phyloP scores from a whole-genome alignment of 2,797 vertebrate species.

The Leucoraja ocellata region DNA sequence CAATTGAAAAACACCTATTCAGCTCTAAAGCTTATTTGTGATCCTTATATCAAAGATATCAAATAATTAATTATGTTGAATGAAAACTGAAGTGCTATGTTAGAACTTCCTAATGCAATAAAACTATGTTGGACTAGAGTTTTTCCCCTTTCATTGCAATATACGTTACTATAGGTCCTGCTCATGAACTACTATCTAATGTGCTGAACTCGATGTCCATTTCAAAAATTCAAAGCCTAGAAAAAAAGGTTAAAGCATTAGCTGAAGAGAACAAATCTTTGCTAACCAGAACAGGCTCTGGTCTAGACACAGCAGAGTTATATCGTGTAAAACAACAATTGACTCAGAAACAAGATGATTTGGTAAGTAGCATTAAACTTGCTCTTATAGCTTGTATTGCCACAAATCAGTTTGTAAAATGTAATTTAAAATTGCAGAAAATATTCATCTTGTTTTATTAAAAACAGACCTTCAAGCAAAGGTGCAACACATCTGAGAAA shows the following conservation, averaged over 20 bases:
- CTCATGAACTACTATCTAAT: conserved; percentile 18
- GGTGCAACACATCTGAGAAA: neutral
- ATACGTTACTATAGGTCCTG: neutral
- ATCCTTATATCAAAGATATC: neutral
- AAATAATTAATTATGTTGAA: neutral
- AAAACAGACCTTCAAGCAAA: neutral
- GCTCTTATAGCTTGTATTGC: neutral
- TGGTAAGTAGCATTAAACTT: conserved; percentile 41
- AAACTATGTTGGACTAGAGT: neutral
- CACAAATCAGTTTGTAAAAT: neutral
- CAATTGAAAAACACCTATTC: neutral
- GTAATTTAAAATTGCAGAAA: neutral
- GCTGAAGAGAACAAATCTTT: conserved; percentile 31
- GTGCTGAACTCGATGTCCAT: neutral
- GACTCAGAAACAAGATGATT: conserved; percentile 40
- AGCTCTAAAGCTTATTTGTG: neutral
- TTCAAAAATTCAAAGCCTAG: conserved; percentile 16
- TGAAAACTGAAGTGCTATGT: neutral
- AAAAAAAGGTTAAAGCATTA: conserved; percentile 3
- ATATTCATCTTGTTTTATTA: neutral
- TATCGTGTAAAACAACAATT: conserved; percentile 40
- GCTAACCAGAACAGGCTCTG: neutral
- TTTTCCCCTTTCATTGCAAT: neutral
- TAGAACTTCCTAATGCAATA: neutral
- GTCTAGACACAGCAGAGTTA: conserved; percentile 35